Percentiles rank a stretch among this genome's conserved stretches.
Conservation (phyloP, 2,113 vertebrate species). For the Caloenas nicobarica region DNA sequence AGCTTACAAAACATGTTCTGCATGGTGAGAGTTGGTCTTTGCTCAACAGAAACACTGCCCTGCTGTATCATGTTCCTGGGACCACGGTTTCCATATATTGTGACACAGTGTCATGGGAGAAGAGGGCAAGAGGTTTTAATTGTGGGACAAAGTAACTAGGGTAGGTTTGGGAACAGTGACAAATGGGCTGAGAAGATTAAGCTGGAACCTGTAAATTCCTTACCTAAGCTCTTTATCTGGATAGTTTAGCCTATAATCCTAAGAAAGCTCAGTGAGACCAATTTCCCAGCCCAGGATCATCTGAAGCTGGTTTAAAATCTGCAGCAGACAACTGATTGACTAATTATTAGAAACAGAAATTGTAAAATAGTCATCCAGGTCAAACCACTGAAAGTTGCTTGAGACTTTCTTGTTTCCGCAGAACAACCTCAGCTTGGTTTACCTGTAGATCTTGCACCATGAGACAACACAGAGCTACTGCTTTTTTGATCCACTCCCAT, state of each 20-base stretch:
- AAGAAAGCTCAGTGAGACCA: not conserved
- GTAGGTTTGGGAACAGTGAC: not conserved
- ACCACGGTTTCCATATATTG: not conserved
- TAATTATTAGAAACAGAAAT: not conserved
- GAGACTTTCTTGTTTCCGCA: not conserved
- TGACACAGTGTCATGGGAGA: not conserved
- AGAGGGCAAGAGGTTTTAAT: not conserved
- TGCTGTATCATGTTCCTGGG: rapidly evolving
- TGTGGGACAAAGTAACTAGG: not conserved
- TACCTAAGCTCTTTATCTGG: not conserved
- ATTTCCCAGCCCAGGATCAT: not conserved
- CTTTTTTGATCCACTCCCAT: not conserved
- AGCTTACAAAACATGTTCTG: not conserved
- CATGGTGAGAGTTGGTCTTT: not conserved
- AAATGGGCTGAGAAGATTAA: not conserved
- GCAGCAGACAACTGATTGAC: rapidly evolving
- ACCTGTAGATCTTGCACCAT: not conserved
- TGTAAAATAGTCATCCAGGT: not conserved
- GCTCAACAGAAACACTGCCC: not conserved
- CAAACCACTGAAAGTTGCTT: not conserved
- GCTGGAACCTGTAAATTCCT: not conserved
- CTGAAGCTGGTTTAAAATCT: not conserved
- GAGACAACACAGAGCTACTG: not conserved
- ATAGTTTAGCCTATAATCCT: not conserved
- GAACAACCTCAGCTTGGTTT: not conserved